Evolutionary conservation across 2,797 vertebrate species (phyloP), one percentile per base, ranked within the genome.

Genomic region (Pygocentrus nattereri): DNA sequence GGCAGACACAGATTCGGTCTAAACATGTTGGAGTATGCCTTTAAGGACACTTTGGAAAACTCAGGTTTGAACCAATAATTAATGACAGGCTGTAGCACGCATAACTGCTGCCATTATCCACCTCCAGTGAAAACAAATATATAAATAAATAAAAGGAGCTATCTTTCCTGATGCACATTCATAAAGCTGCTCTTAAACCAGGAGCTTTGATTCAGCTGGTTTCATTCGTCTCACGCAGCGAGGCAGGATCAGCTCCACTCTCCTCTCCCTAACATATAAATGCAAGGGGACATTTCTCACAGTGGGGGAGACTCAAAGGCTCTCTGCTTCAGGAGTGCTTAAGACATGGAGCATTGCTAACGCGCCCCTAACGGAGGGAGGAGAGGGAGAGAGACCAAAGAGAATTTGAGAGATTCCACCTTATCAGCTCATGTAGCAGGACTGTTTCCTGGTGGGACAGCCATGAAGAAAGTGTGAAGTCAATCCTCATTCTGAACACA

Each of bases 201-300:
- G 64, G 49, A 34, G 49, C 23, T 70, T 70, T 72, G 70, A 71
- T 71, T 30, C 23, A 52, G 25, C 34, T 16, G 50, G 23, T 79
- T 58, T 71, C 38, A 78, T 78, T 59, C 65, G 79, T 79, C 77
- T 71, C 67, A 21, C 67, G n/a, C 67, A 59, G 67, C 44, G 67
- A 71, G 77, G 67, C 69, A 70, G 69, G 77, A 71, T 79, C 77
- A 71, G 68, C 69, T 79, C 38, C 77, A 49, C 77, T 79, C 77
- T 50, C 68, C 54, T 72, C 67, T 79, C 68, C 77, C 54, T 47
- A 41, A 58, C 21, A 49, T 47, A 69, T 71, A 79, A 79, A 79
- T 72, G 68, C 77, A 72, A 50, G 27, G 70, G 77, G 68, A 79
- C 68, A 62, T 72, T 79, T 79, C 68, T 59, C 77, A 61, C 54